phyloP scores from a whole-genome alignment of 2,888 invertebrate genomes.

The Phengaris arion region DNA sequence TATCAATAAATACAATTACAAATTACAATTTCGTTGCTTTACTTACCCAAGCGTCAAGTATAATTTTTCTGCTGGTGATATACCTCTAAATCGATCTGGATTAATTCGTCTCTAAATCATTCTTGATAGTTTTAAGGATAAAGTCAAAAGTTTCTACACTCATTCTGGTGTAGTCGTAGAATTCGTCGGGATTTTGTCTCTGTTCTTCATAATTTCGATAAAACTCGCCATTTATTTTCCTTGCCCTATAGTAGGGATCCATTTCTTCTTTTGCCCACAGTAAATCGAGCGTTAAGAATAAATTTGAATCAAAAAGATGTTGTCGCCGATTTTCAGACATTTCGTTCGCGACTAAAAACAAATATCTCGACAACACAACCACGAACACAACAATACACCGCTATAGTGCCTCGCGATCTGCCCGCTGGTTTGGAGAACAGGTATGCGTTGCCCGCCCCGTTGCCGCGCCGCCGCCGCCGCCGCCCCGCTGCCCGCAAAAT shows the following conservation, averaged over 20 bases:
- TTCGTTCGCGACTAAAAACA: constrained; percentile 9
- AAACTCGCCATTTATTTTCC: too few species aligned
- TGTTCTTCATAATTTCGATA: constrained; percentile 39
- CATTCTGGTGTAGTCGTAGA: constrained; percentile 41
- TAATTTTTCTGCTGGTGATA: constrained; percentile 25
- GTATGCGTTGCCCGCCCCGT: constrained; percentile 16
- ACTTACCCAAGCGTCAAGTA: constrained; percentile 35
- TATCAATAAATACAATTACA: constrained; percentile 38
- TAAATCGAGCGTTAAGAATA: constrained; percentile 6
- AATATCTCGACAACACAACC: neutral
- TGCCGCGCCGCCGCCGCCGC: constrained; percentile 32
- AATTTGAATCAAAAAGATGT: neutral
- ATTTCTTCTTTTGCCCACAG: constrained; percentile 15
- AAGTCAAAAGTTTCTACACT: constrained; percentile 40
- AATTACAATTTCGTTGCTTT: constrained; percentile 34
- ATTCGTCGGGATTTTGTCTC: constrained; percentile 38
- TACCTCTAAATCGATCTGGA: neutral
- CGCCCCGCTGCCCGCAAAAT: constrained; percentile 35
- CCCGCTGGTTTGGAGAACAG: constrained; percentile 29
- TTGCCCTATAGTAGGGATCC: too few species aligned
- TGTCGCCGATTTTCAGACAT: constrained; percentile 19
- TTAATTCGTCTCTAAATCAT: constrained; percentile 6
- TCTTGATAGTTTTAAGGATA: constrained; percentile 38
- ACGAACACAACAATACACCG: constrained; percentile 26
- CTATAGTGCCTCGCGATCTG: constrained; percentile 28